Evolutionary conservation across 2,888 invertebrate genomes (phyloP), one percentile per base, ranked within the genome.

Genomic region (Hydropsyche betteni): DNA sequence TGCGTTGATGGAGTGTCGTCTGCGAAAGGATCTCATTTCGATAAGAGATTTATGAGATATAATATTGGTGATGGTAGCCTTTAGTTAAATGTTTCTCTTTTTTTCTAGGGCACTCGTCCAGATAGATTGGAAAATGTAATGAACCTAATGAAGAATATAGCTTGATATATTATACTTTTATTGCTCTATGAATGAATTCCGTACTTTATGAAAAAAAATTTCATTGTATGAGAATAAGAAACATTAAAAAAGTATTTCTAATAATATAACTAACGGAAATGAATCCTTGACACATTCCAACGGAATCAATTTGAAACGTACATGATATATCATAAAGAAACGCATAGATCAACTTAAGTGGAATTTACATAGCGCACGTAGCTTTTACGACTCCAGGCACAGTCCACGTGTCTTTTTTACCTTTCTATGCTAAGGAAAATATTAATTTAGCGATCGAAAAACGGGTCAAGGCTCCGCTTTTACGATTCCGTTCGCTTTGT

Each of bases 381-480:
- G 16, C 12, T 44, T 44, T 44, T 44, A 44, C 44, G 44, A 44
- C 44, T 61, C 8, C n/a, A 8, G 16, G 16, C 12, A 24, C 7
- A 16, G 34, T 24, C 33, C 33, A 24, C 24, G 24, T 64, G 24
- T 24, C 64, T 16, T 34, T 7, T 64, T 8, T n/a, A 64, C 24
- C 64, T 24, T 64, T 64, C 64, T 24, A 64, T n/a, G 33, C 44
- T 10, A 8, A 8, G 7, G 44, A 44, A 44, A 44, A 44, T 44
- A 44, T 44, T 44, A 44, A 44, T 44, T 44, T 44, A 10, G 10
- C 44, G 10, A 33, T 24, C 64, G 7, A 16, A 24, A 64, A 64
- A 16, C 5, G 64, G 64, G 64, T 64, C 64, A 64, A 64, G 64
- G 64, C 16, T 64, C 33, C 33, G 7, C 16, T 24, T 55, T 55